Base-by-base conservation (phyloP, 2,797 vertebrate species). In the Anolis apletophallus region DNA sequence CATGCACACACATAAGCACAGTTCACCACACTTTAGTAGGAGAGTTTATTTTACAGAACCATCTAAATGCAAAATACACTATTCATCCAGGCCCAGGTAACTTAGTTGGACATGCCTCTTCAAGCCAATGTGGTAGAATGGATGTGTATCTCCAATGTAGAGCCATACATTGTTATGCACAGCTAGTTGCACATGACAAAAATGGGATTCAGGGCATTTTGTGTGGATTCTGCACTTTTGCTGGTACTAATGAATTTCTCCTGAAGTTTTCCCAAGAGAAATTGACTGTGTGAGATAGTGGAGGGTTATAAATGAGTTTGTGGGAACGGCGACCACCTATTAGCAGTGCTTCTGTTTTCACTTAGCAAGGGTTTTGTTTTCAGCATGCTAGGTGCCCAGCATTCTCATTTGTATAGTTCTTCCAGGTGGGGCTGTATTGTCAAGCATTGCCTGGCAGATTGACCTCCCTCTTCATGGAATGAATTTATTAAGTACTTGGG, bases 401-500 rank as follows among this genome's bases (percentile, higher is more conserved):
- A 40, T 46, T 7, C 68, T 73, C 69, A 55, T 2, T 23, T 84
- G 57, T 75, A 50, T 68, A 75, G 59, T 85, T 69, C 77, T 85
- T 73, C 68, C 55, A 54, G 77, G 12, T 46, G n/a, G 46, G 21
- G 67, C 19, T 79, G 55, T 40, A 26, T 83, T 78, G 55, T 26
- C 52, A 74, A 32, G 13, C 68, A 36, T 57, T 9, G 34, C 64
- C 19, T 32, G 26, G 12, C 21, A 61, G 61, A 26, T 72, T 29
- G 8, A 46, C 34, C 10, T 26, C 67, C 52, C 59, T 34, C 36
- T 68, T 34, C 1, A 68, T 85, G 69, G 73, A 78, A 78, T 88
- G 80, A 79, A 88, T 88, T 64, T 82, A 81, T 73, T 85, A 81
- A 57, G 74, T 68, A 54, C 54, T 52, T 32, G 57, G 67, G n/a